phyloP scores from a whole-genome alignment of 2,113 vertebrate species.

The Thomomys bottae region DNA sequence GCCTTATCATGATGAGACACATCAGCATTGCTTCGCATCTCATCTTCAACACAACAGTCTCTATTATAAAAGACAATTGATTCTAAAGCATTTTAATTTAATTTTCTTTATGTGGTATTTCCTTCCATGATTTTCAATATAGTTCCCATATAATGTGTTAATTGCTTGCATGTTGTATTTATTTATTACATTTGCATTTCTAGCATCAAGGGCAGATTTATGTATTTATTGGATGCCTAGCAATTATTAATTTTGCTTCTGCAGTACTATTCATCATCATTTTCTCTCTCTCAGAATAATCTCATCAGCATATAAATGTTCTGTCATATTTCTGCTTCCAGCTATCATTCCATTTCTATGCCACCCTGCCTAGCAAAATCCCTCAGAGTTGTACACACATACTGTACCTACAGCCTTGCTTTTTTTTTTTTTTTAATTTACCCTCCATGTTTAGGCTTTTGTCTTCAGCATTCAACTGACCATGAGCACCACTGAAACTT shows the following conservation, averaged over 20 bases:
- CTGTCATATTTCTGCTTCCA: neutral
- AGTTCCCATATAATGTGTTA: constrained; percentile 39
- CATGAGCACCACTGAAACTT: constrained; percentile 16
- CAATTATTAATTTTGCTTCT: constrained; percentile 58
- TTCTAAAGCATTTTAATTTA: constrained; percentile 59
- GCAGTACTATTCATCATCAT: neutral
- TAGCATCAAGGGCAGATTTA: constrained; percentile 9
- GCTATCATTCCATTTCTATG: neutral
- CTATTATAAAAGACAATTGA: constrained; percentile 55
- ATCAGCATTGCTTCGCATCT: constrained; percentile 8
- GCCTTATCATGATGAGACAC: constrained; percentile 22
- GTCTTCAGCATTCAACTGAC: neutral
- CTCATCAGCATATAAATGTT: constrained; percentile 19
- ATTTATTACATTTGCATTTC: constrained; percentile 51
- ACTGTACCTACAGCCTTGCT: neutral
- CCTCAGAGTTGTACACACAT: neutral
- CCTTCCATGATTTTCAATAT: constrained; percentile 21
- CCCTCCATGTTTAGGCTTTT: neutral
- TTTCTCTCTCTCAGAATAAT: constrained; percentile 19
- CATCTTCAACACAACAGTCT: constrained; percentile 57
- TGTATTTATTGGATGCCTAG: constrained; percentile 47
- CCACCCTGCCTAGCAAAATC: neutral
- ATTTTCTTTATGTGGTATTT: constrained; percentile 38
- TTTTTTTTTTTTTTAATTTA: neutral
- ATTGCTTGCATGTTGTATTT: constrained; percentile 30